Percentiles rank a stretch among this genome's conserved stretches.
Conservation (phyloP, 2,888 invertebrate genomes). For the Nemapogon koenigi region DNA sequence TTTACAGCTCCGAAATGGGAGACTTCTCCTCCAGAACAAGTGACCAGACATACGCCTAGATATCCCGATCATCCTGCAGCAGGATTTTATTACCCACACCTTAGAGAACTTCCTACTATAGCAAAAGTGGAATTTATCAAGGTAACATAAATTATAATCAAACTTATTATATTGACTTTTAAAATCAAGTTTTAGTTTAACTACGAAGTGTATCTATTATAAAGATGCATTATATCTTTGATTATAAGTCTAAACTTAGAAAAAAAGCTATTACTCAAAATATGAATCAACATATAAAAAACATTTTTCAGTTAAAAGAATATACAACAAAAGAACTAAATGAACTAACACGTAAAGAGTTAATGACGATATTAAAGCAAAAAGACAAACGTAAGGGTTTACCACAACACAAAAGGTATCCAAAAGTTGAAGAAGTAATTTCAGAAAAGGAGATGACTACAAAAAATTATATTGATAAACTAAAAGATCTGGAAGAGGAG, state of each 20-base stretch:
- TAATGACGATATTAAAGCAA: conserved; percentile 26
- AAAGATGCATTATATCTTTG: no score
- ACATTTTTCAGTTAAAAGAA: conserved; percentile 45
- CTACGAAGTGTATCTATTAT: no score
- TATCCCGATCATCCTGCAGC: conserved; percentile 88
- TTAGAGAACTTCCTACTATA: conserved; percentile 82
- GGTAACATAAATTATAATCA: conserved; percentile 53
- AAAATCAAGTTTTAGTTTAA: no score
- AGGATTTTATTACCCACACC: conserved; percentile 88
- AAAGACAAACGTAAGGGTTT: conserved; percentile 32
- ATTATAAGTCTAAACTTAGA: no score
- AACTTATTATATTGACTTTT: not conserved
- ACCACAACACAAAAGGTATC: conserved; percentile 16
- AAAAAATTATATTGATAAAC: conserved; percentile 28
- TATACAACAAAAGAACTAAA: conserved; percentile 50
- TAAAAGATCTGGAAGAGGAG: conserved; percentile 48
- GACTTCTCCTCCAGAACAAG: conserved; percentile 81
- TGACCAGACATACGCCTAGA: conserved; percentile 80
- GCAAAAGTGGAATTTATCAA: conserved; percentile 86
- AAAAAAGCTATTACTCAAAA: no score
- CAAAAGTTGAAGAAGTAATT: conserved; percentile 15
- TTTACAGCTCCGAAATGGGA: conserved; percentile 95
- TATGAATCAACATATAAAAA: no score
- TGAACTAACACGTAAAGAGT: conserved; percentile 38
- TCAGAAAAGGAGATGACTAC: conserved; percentile 22